phyloP scores from a whole-genome alignment of 1,140 invertebrate species.

The Caenorhabditis remanei region DNA sequence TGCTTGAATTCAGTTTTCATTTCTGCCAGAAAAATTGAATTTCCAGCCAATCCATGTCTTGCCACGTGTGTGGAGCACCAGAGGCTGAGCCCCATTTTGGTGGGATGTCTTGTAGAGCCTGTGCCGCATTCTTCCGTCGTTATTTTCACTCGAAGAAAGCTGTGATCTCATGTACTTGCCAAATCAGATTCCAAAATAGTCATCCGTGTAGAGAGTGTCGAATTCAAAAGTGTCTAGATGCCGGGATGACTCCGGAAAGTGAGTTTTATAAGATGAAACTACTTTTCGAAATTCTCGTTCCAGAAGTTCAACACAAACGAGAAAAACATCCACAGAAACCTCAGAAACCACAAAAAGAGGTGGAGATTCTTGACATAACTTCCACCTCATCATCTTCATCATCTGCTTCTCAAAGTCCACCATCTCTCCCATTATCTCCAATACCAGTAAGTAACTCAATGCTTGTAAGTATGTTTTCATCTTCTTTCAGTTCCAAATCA shows the following conservation, averaged over 20 bases:
- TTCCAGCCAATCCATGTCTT: neutral
- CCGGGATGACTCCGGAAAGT: conserved; percentile 8
- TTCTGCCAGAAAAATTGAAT: too few relatives aligned
- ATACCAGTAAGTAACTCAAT: neutral
- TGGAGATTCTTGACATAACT: neutral
- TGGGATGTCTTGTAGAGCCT: conserved; percentile 2
- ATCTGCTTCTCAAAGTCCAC: neutral
- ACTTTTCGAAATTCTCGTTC: neutral
- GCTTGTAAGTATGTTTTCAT: neutral
- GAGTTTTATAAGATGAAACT: neutral
- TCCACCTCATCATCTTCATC: neutral
- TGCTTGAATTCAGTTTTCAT: too few relatives aligned
- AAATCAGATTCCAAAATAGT: conserved; percentile 8
- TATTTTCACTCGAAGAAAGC: conserved; percentile 29
- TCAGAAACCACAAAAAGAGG: neutral
- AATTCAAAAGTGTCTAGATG: conserved; percentile 5
- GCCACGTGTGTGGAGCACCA: neutral
- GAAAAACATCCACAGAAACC: conserved; percentile 1
- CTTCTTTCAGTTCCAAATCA: neutral
- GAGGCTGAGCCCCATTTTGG: neutral
- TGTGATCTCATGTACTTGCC: neutral
- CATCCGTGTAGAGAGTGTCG: conserved; percentile 25
- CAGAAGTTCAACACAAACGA: conserved; percentile 25
- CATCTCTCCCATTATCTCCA: neutral
- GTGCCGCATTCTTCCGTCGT: conserved; percentile 19